phyloP scores from a whole-genome alignment of 2,113 vertebrate species.

The Tachycineta bicolor region DNA sequence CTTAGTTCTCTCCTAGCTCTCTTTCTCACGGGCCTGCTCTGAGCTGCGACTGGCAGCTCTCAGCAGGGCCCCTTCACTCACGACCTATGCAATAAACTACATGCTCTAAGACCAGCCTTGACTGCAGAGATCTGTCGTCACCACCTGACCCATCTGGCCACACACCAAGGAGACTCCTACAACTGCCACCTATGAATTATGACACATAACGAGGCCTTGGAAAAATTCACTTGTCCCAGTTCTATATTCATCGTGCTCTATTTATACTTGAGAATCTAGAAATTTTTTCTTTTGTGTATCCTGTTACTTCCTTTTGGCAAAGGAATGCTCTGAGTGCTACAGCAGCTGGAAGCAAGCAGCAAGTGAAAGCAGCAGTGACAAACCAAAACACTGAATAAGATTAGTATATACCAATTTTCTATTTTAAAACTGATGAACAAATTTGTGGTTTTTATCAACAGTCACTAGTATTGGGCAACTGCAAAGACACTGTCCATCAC shows the following conservation, averaged over 20 bases:
- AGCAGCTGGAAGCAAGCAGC: neutral
- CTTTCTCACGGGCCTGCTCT: no score
- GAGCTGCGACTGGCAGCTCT: no score
- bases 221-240: neutral
- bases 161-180: no score
- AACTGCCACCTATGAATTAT: neutral
- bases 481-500: neutral
- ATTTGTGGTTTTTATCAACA: neutral
- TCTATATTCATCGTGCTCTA: neutral
- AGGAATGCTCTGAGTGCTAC: neutral
- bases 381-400: neutral
- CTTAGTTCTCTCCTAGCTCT: no score
- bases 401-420: neutral
- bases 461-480: neutral
- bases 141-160: no score
- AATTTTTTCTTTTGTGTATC: neutral
- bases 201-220: neutral
- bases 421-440: neutral
- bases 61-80: no score
- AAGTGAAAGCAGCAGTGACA: neutral
- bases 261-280: neutral
- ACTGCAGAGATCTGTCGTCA: no score
- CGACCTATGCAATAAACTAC: no score
- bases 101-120: no score
- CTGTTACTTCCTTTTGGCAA: neutral